A percentile compares a stretch with the other conserved stretches of the same genome.
phyloP scores from a whole-genome alignment of 2,888 invertebrate species.

The Holacanthella duospinosa region DNA sequence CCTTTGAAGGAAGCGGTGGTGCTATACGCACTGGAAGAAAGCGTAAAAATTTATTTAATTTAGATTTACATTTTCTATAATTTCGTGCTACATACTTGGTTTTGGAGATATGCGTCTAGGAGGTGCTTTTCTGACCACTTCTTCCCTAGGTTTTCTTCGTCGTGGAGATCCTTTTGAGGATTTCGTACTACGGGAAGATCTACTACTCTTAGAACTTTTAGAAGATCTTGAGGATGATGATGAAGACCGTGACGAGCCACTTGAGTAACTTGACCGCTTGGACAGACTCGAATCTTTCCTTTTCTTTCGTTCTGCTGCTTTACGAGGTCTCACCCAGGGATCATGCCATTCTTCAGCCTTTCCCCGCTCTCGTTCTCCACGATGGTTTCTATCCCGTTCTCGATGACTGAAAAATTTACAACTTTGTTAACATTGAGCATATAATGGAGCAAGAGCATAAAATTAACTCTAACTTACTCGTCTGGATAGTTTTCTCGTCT shows the following conservation, averaged over 20 bases:
- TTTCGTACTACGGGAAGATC: conserved; percentile 20
- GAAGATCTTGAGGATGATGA: conserved; percentile 24
- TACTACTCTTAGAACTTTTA: conserved; percentile 13
- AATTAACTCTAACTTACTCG: conserved; percentile 14
- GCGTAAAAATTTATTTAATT: neutral
- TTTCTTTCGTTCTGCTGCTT: conserved; percentile 38
- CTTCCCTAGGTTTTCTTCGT: conserved; percentile 17
- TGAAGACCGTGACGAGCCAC: conserved; percentile 25
- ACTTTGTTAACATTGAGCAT: no score
- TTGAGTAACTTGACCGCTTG: conserved; percentile 23
- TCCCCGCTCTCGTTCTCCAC: conserved; percentile 4
- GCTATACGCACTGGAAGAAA: conserved; percentile 25
- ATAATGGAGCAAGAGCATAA: no score
- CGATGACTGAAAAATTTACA: no score
- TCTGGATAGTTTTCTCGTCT: conserved; percentile 15
- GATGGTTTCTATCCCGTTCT: neutral
- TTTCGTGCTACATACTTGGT: conserved; percentile 12
- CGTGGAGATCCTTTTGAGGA: conserved; percentile 21
- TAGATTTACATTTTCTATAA: neutral
- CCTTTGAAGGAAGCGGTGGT: conserved; percentile 25
- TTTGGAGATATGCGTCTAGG: conserved; percentile 25
- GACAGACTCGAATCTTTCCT: conserved; percentile 21
- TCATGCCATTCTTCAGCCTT: conserved; percentile 83
- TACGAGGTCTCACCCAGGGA: conserved; percentile 86
- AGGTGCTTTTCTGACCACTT: conserved; percentile 22